A percentile compares a stretch with the other conserved stretches of the same genome.
These are phyloP conservation scores for Anoura caudifer DNA, from an alignment of 2,113 vertebrate genomes.

Conservation along the genomic window DNA sequence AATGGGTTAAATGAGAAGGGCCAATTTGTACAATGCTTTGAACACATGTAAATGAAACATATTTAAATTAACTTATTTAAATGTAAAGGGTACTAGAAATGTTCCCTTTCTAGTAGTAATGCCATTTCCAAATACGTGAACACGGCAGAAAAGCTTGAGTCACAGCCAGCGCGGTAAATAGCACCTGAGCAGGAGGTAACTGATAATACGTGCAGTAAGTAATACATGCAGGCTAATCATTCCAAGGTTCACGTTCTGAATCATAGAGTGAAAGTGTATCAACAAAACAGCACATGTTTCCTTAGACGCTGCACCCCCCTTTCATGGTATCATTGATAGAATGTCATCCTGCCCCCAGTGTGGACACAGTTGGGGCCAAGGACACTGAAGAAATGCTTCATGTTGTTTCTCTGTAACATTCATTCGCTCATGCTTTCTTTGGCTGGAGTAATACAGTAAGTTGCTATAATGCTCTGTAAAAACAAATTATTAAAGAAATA, in stretches of 20 bases:
- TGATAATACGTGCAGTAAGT: not conserved
- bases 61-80: not conserved
- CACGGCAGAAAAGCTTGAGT: not conserved
- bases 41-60: not conserved
- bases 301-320: not conserved
- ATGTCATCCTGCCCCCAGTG: too few species aligned
- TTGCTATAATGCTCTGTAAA: not conserved
- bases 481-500: not conserved
- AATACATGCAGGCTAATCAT: not conserved
- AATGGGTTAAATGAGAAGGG: slow-evolving; percentile 13
- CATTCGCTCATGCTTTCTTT: not conserved
- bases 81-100: not conserved
- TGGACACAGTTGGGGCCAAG: not conserved
- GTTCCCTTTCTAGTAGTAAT: not conserved
- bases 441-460: not conserved
- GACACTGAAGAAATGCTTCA: not conserved
- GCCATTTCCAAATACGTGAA: not conserved
- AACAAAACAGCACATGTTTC: not conserved
- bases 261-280: not conserved
- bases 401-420: not conserved
- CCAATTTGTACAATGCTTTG: not conserved
- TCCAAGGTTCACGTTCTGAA: not conserved
- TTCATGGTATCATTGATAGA: not conserved
- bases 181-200: not conserved
- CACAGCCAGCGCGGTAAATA: fast-evolving